These are phyloP conservation scores for Strongylocentrotus purpuratus DNA, from an alignment of 35 echinoderm and acorn worm genomes.

Conservation along the genomic window DNA sequence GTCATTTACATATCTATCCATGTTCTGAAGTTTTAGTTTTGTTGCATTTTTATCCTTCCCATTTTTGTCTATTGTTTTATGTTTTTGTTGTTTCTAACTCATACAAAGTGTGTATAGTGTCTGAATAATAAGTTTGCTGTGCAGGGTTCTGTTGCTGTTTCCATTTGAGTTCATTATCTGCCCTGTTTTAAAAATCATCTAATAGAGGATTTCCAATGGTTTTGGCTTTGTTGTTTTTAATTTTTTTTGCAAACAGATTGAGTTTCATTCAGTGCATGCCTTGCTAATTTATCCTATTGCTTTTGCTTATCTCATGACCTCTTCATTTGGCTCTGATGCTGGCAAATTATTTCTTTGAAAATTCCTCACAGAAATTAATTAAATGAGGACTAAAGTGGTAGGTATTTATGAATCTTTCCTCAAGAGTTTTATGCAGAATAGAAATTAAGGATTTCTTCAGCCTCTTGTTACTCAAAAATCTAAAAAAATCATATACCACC, in stretches of 20 bases:
- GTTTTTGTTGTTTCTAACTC: background rate
- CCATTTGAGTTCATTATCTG: background rate
- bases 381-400: background rate
- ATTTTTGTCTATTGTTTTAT: background rate
- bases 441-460: background rate
- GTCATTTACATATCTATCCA: background rate
- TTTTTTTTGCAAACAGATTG: background rate
- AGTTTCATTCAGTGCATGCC: background rate
- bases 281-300: background rate
- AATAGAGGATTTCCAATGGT: background rate
- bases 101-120: background rate
- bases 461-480: background rate
- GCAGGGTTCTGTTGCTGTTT: background rate
- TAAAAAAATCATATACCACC: too few relatives aligned
- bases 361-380: background rate
- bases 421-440: background rate
- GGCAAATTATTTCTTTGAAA: background rate
- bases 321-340: background rate
- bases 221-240: background rate
- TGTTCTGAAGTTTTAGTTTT: background rate
- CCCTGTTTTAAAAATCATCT: background rate
- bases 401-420: background rate
- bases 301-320: background rate
- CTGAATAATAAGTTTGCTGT: background rate
- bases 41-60: background rate